Evolutionary conservation across 2,113 vertebrate species (phyloP).

Genomic region (Mungos mungo): DNA sequence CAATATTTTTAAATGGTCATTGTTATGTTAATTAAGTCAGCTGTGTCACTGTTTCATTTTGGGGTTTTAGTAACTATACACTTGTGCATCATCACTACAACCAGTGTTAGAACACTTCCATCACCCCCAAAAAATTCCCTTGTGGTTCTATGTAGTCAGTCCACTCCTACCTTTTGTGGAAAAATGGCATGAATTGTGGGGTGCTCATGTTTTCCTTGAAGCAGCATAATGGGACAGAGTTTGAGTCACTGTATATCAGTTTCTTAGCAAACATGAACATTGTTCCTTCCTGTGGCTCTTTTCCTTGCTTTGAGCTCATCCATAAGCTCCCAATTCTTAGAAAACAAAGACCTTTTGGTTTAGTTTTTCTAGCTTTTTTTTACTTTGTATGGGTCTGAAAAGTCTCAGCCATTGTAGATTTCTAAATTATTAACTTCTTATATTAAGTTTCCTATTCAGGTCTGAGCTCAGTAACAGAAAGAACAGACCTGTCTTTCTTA

Average conservation of each 20-base stretch:
- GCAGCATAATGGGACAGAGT: not conserved
- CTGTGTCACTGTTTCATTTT: not conserved
- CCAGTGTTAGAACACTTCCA: not conserved
- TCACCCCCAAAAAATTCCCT: not conserved
- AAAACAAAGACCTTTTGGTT: not conserved
- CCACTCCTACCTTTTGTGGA: not conserved
- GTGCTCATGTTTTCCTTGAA: not conserved
- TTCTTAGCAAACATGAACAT: not conserved
- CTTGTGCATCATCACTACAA: not conserved
- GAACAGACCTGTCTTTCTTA: not conserved
- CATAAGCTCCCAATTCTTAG: not conserved
- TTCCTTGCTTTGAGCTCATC: not conserved
- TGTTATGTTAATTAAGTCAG: not conserved
- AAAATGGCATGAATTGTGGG: not conserved
- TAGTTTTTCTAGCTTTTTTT: not conserved
- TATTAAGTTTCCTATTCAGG: not conserved
- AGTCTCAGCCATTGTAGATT: not conserved
- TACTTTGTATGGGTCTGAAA: constrained; percentile 32
- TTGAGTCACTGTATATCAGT: not conserved
- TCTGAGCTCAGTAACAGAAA: not conserved
- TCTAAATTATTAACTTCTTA: not conserved
- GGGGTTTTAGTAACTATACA: not conserved
- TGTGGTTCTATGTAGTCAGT: not conserved
- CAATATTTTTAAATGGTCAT: not conserved
- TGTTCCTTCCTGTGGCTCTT: not conserved